Base-by-base conservation (phyloP, 2,797 vertebrate species). In the Fundulus diaphanus region DNA sequence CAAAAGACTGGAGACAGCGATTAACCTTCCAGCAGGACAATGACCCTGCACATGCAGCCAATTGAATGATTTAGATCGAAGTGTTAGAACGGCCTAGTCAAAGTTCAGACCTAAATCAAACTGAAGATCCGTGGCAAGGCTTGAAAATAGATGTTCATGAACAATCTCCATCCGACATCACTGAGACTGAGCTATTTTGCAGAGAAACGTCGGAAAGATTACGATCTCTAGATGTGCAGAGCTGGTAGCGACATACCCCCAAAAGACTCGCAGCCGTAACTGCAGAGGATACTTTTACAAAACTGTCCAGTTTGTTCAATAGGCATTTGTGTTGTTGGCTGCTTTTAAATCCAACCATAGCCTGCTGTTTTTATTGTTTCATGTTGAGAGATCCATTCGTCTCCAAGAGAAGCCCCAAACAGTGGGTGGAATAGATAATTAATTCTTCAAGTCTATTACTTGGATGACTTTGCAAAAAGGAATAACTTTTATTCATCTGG, bases 341-440 rank as follows among this genome's bases (percentile, higher is more conserved):
- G 48, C 54, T 87, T 78, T 68, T 1, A 31, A 16, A 51, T 16
- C 59, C 46, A 81, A 24, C 22, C 22, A 51, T 51, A 24, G 52
- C 7, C 24, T 24, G 22, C 59, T 69, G 1, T 48, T 71, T 56
- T 33, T 31, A 51, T 71, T 29, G 35, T 27, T 48, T 82, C 15
- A 2, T 51, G 29, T 37, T 35, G 16, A 27, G 18, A 15, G 63
- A 5, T 24, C 74, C 3, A 57, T 56, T 20, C 63, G 61, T 27
- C 31, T 72, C 35, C 15, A 5, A 52, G 31, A 37, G 68, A n/a
- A 13, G 24, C 63, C n/a, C 24, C 27, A 40, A 44, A 65, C 61
- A 65, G 35, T 22, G n/a, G 61, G 22, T 13, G 35, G 61, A 65
- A 65, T 24, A 40, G 22, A 65, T 35, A 37, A 42, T 35, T 7